Evolutionary conservation across 2,888 invertebrate species (phyloP).

Genomic region (Brachyptera risi): DNA sequence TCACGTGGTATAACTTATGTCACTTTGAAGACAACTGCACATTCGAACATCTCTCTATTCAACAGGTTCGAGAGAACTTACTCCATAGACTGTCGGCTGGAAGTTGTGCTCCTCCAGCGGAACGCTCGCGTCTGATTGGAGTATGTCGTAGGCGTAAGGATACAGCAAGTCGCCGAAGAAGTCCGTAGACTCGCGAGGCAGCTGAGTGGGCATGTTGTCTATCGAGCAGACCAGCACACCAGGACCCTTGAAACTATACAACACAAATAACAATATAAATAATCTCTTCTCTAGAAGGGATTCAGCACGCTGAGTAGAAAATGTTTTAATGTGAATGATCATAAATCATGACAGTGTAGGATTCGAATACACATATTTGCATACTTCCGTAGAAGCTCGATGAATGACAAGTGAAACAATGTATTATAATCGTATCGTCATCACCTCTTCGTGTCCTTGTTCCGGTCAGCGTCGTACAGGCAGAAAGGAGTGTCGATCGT

Average conservation of each 20-base stretch:
- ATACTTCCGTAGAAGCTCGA: too few species aligned
- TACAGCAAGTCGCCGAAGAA: conserved; percentile 92
- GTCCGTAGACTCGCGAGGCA: conserved; percentile 95
- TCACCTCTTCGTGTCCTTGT: conserved; percentile 89
- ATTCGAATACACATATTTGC: too few species aligned
- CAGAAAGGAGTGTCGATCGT: conserved; percentile 99
- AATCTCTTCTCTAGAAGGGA: too few species aligned
- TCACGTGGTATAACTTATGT: too few species aligned
- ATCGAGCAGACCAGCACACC: conserved; percentile 99
- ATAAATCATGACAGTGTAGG: too few species aligned
- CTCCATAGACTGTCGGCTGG: conserved; percentile 63
- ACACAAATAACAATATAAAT: too few species aligned
- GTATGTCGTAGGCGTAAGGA: conserved; percentile 86
- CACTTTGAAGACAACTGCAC: too few species aligned
- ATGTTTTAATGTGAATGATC: too few species aligned
- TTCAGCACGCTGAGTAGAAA: too few species aligned
- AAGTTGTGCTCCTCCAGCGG: conserved; percentile 76
- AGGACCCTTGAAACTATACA: conserved; percentile 68
- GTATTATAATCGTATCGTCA: too few species aligned
- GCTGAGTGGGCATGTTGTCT: conserved; percentile 99
- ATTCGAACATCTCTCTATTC: too few species aligned
- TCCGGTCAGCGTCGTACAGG: conserved; percentile 97
- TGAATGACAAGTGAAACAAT: too few species aligned
- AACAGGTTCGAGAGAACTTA: conserved; percentile 43
- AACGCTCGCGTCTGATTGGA: conserved; percentile 75